These are phyloP conservation scores for Himalopsyche japonica DNA, from an alignment of 2,888 invertebrate genomes.

Conservation along the genomic window DNA sequence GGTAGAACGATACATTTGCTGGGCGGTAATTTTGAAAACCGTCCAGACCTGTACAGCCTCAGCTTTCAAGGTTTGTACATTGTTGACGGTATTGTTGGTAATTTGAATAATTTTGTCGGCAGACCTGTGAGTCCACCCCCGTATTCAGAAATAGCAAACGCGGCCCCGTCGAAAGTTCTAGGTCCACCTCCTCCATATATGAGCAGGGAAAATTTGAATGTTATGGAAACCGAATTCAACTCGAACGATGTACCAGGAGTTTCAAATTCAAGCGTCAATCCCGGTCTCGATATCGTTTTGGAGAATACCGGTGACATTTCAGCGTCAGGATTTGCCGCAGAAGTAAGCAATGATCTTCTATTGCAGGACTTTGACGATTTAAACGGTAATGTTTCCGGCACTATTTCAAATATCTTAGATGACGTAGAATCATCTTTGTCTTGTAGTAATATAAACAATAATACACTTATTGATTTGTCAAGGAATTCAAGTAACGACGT, in stretches of 20 bases:
- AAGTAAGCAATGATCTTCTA: neutral
- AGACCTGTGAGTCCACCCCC: slow-evolving; percentile 48
- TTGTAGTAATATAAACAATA: neutral
- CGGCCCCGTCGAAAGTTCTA: slow-evolving; percentile 48
- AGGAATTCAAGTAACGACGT: neutral
- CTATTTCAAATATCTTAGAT: neutral
- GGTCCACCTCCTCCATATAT: slow-evolving; percentile 55
- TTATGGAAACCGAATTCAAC: neutral
- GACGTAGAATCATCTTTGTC: neutral
- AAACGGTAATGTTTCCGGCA: neutral
- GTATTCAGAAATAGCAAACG: slow-evolving; percentile 50
- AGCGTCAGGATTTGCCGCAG: neutral
- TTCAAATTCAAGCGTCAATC: neutral
- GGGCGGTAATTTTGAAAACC: slow-evolving; percentile 54
- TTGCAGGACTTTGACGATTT: neutral
- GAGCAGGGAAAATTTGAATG: slow-evolving; percentile 43
- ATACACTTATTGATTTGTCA: neutral
- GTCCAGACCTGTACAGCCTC: slow-evolving; percentile 45
- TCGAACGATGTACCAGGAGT: neutral
- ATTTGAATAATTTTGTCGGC: slow-evolving; percentile 32
- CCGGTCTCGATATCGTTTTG: neutral
- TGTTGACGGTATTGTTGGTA: slow-evolving; percentile 29
- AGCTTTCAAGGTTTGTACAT: slow-evolving; percentile 39
- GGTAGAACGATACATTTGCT: slow-evolving; percentile 53
- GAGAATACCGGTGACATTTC: neutral